These are phyloP conservation scores for Caenorhabditis sp. DNA, from an alignment of 2,888 invertebrate species.

Conservation along the genomic window DNA sequence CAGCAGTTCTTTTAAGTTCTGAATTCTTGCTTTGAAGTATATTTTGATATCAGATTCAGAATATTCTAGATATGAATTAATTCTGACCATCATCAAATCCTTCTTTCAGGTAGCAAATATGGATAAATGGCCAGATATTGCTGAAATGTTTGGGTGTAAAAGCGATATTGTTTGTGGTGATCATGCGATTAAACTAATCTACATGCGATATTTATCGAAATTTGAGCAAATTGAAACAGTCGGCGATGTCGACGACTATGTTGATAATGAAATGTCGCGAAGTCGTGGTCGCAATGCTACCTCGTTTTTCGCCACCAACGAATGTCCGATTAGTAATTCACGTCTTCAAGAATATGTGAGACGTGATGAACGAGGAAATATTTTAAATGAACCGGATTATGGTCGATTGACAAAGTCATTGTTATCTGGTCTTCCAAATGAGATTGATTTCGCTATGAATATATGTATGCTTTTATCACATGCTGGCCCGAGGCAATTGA, in stretches of 20 bases:
- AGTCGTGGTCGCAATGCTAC: constrained; percentile 37
- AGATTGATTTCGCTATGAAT: constrained; percentile 95
- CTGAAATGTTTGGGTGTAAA: constrained; percentile 75
- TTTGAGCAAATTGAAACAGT: constrained; percentile 66
- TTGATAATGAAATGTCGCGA: constrained; percentile 49
- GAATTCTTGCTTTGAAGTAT: too few relatives aligned
- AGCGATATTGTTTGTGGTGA: constrained; percentile 87
- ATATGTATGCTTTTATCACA: constrained; percentile 93
- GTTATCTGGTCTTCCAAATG: constrained; percentile 94
- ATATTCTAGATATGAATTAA: too few relatives aligned
- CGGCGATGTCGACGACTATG: constrained; percentile 63
- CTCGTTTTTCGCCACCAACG: constrained; percentile 58
- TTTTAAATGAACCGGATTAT: constrained; percentile 74
- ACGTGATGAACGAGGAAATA: constrained; percentile 45
- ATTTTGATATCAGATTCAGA: too few relatives aligned
- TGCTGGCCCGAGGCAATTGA: constrained; percentile 80
- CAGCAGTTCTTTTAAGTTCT: too few relatives aligned
- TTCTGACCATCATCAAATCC: too few relatives aligned
- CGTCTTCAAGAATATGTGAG: constrained; percentile 33
- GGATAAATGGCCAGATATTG: constrained; percentile 67
- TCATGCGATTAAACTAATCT: constrained; percentile 79
- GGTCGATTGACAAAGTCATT: constrained; percentile 88
- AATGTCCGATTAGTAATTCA: constrained; percentile 57
- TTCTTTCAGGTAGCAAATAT: constrained; percentile 49
- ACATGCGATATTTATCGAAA: constrained; percentile 65